A percentile compares a stretch with the other conserved stretches of the same genome.
Conservation (phyloP, 2,797 vertebrate genomes). For the Euphonia xanthogaster region DNA sequence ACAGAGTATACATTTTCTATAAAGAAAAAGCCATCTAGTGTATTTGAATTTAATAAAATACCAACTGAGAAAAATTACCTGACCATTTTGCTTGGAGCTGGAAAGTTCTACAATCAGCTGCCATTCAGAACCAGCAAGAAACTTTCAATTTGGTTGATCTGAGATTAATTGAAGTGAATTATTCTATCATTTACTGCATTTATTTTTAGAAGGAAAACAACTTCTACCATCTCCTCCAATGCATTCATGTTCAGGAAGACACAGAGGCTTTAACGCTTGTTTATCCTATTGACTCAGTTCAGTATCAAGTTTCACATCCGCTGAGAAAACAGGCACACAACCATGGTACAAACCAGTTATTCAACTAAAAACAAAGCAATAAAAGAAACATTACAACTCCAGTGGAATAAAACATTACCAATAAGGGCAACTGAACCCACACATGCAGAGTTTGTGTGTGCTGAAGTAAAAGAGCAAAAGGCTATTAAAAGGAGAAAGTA, state of each 20-base stretch:
- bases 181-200: background rate
- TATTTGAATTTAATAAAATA: background rate
- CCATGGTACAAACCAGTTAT: background rate
- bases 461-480: background rate
- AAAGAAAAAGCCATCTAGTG: background rate
- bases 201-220: background rate
- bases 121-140: background rate
- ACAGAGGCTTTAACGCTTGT: background rate
- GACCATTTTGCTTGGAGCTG: background rate
- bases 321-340: background rate
- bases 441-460: background rate
- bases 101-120: background rate
- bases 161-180: background rate
- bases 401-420: background rate
- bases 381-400: background rate
- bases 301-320: background rate
- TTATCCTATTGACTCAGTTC: background rate
- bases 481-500: background rate
- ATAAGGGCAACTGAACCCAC: background rate
- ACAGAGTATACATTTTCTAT: background rate
- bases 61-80: background rate
- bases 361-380: background rate
- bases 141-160: background rate
- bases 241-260: background rate
- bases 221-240: background rate